Evolutionary conservation across 2,113 vertebrate genomes (phyloP), one percentile per base, ranked within the genome.

Genomic region (Otus sunia): DNA sequence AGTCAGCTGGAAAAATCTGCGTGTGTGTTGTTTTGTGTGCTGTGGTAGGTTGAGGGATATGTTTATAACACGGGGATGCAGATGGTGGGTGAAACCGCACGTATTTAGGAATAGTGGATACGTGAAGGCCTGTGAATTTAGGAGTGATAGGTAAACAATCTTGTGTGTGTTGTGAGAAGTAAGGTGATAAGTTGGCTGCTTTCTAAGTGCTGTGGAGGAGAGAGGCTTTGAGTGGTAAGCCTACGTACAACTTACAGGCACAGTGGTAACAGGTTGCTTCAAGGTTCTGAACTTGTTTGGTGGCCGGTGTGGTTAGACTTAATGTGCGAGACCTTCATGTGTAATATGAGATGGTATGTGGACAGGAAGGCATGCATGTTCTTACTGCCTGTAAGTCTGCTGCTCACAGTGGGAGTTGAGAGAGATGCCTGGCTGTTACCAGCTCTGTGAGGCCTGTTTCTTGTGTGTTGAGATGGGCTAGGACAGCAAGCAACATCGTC

Each of bases 221-320:
- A 27, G 36, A 68, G 23, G 17, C 37, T 91, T 59, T 66, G 66
- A 37, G 16, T 77, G 76, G 75, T 52, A 55, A 88, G 18, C 32
- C 34, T 66, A 5, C 11, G 25, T 71, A 17, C 55, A 32, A 12
- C 15, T 88, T 49, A 39, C 11, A 85, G 88, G 32, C 55, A 8
- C 23, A 11, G 82, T 58, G 68, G 83, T 94, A 90, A 69, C 90
- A 93, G 88, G 88, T 92, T 94, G 75, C 72, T 95, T 7, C 88
- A 88, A 88, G 92, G 94, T 90, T 92, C 63, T 55, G 72, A 86
- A 67, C 88, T 94, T 94, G 75, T 86, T 90, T 58, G 43, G 85
- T 94, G 92, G 88, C 75, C 16, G 1, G 2, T 50, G 82, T 88
- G 96, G 94, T 95, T 82, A 92, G 39, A 26, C 49, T 56, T 93